Evolutionary conservation across 2,797 vertebrate species (phyloP), one percentile per base, ranked within the genome.

Genomic region (Nyctibius grandis): DNA sequence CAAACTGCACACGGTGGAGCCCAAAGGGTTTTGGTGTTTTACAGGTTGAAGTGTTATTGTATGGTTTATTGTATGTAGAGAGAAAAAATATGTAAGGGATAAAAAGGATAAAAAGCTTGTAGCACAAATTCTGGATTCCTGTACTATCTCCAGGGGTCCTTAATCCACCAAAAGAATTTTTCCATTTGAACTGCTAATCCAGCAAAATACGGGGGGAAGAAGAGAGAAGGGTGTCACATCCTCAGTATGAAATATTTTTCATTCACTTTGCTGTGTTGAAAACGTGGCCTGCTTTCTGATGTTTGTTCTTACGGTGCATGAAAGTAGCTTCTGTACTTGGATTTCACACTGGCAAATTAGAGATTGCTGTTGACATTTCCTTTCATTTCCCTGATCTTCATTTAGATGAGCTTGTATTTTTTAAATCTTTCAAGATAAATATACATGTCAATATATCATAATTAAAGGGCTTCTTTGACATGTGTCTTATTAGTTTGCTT

Each of bases 131-230:
- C 59, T 65, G 54, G 29, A 72, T 91, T 93, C 73, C 80, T 92
- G 59, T 83, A 33, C 40, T 84, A 42, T 89, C 85, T 92, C 82
- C 73, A 93, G 89, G 56, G 70, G 42, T 87, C 53, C 26, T 85
- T 97, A 94, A 97, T 90, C 53, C 77, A 85, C 33, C 51, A 56
- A 89, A 93, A 80, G 12, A 34, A 45, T 82, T 82, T 87, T 88
- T 77, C 53, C n/a, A 75, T 95, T 93, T 92, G 60, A 96, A 65
- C 60, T 93, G 59, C 28, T 95, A 81, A 88, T 82, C 69, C 88
- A 85, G 12, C n/a, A 92, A 94, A 75, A 65, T 36, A 80, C 28
- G 67, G 51, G 26, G 9, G 17, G 42, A 3, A 86, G 40, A 81
- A 75, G n/a, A 40, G 25, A 78, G 40, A 72, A 83, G 11, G 5